Base-by-base conservation (phyloP, 2,797 vertebrate species). In the Alfaro cultratus region DNA sequence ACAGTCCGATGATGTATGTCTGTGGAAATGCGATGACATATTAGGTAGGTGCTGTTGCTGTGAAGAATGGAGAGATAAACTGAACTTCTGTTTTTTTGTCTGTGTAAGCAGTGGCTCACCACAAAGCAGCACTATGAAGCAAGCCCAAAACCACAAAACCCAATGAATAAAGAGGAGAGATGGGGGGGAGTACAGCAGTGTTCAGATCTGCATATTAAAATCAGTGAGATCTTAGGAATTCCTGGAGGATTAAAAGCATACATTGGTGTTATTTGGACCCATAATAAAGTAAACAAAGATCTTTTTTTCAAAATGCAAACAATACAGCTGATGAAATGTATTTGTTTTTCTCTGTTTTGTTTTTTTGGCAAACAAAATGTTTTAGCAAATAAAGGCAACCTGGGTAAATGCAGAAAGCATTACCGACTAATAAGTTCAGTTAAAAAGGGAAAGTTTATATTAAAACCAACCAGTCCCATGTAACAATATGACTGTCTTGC, bases 81-180 rank as follows among this genome's bases (percentile, higher is more conserved):
- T 72, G 60, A 91, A 85, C 85, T 88, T 36, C 88, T 62, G 85
- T 90, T 91, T 72, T 64, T 85, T 82, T 81, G 79, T 64, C 73
- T 70, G 75, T 51, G 47, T 87, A 83, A 92, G 88, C 82, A 79
- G 89, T 39, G 86, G 87, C 85, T 86, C 89, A 92, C 94, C 92
- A 84, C 93, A 93, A 81, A 85, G 79, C 73, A 83, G 81, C 82
- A 79, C 83, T 89, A 76, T 92, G 91, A 92, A 92, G 82, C 53
- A 70, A 86, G 85, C 81, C 89, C 91, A 86, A 93, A 94, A 87
- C 93, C 94, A 91, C 93, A 91, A n/a, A 87, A 75, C 75, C 73
- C 62, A 53, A 68, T 76, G 84, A 83, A 85, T 86, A 46, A 70
- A 74, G 78, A 86, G 86, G 3, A 79, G 45, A 79, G 79, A 79